phyloP scores from a whole-genome alignment of 2,888 invertebrate genomes.

The Apodemia zela region DNA sequence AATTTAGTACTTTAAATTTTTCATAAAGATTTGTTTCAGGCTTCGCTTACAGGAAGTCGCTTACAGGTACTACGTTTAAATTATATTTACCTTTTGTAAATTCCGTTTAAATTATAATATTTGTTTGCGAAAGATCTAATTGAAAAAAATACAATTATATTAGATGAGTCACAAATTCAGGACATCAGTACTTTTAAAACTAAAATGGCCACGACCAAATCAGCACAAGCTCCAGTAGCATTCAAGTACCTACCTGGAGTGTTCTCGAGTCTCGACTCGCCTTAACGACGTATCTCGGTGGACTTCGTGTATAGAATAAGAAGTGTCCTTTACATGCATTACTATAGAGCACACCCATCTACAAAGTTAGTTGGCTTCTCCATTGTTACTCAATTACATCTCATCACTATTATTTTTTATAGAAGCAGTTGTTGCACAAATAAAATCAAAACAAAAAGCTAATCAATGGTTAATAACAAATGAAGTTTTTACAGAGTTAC shows the following conservation, averaged over 20 bases:
- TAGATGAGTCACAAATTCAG: not conserved
- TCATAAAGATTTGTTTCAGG: no score
- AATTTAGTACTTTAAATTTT: no score
- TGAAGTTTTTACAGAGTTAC: no score
- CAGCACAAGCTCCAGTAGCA: slow-evolving; percentile 9
- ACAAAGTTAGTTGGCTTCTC: not conserved
- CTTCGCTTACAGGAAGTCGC: no score
- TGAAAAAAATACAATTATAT: slow-evolving; percentile 16
- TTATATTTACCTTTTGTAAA: no score
- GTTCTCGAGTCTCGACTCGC: slow-evolving; percentile 19
- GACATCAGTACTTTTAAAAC: slow-evolving; percentile 15
- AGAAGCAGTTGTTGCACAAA: no score
- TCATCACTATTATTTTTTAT: not conserved
- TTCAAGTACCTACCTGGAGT: slow-evolving; percentile 24
- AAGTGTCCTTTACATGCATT: slow-evolving; percentile 29
- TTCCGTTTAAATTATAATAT: no score
- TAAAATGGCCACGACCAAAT: slow-evolving; percentile 21
- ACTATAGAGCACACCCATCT: not conserved
- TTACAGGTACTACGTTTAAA: no score
- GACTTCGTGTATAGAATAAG: slow-evolving; percentile 41
- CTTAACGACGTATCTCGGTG: slow-evolving; percentile 33
- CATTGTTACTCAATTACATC: not conserved
- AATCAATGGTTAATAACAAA: no score
- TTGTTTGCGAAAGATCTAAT: no score
- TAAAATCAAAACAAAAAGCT: no score